A percentile compares a stretch with the other conserved stretches of the same genome.
phyloP scores from a whole-genome alignment of 2,888 invertebrate species.

The Chaetogeoica ovagalla region DNA sequence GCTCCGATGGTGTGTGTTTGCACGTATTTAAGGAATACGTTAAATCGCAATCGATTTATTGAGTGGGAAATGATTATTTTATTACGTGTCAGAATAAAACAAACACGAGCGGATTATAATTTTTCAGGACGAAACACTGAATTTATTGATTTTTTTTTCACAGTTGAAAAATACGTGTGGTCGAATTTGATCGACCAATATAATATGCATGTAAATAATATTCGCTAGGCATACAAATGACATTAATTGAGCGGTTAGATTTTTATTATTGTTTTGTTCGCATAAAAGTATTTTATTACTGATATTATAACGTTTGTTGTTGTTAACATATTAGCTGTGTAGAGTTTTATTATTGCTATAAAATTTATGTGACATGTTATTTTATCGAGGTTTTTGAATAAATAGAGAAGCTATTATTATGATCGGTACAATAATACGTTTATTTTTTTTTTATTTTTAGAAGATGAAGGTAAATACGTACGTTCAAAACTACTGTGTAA shows the following conservation, averaged over 20 bases:
- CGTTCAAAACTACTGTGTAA: no score
- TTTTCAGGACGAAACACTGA: no score
- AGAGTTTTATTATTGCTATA: neutral
- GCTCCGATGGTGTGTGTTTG: no score
- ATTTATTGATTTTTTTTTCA: neutral
- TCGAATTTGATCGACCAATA: neutral
- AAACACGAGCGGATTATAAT: neutral
- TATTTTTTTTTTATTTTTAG: no score
- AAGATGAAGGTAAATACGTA: no score
- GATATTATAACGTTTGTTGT: neutral
- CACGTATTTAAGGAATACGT: neutral
- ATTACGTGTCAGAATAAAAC: neutral
- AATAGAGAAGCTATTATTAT: no score
- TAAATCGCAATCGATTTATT: conserved; percentile 5
- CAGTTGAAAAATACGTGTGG: neutral
- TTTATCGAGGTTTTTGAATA: no score
- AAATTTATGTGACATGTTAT: neutral
- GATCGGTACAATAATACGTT: no score
- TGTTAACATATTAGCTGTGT: no score
- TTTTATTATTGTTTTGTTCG: neutral
- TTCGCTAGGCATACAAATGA: neutral
- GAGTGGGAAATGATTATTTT: conserved; percentile 6
- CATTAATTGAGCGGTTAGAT: neutral
- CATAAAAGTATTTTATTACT: neutral
- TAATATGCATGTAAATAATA: neutral